Evolutionary conservation across 2,797 vertebrate genomes (phyloP).

Genomic region (Enteromius thamalakanensis): DNA sequence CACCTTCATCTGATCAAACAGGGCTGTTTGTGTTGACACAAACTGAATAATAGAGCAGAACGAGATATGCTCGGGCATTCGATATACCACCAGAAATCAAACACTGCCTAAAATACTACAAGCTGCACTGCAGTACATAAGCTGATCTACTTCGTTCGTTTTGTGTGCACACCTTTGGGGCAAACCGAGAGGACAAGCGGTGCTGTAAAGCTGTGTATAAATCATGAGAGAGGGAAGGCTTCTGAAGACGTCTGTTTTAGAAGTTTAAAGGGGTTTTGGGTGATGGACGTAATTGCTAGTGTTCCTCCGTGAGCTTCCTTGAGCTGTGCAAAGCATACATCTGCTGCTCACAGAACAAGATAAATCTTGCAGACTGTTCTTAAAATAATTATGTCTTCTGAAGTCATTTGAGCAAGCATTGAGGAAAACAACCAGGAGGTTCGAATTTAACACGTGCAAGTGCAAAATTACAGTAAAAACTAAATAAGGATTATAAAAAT

Average conservation of each 20-base stretch:
- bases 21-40: conserved; percentile 40
- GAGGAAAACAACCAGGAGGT: neutral
- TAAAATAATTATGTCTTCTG: conserved; percentile 41
- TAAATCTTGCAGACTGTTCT: conserved; percentile 54
- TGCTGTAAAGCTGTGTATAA: conserved; percentile 41
- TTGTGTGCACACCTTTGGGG: conserved; percentile 28
- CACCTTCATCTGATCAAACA: conserved; percentile 27
- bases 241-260: conserved; percentile 9
- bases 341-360: conserved; percentile 46
- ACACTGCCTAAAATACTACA: conserved; percentile 29
- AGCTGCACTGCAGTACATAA: neutral
- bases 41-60: conserved; percentile 34
- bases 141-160: neutral
- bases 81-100: conserved; percentile 38
- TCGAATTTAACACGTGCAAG: neutral
- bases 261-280: conserved; percentile 21
- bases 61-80: conserved; percentile 23
- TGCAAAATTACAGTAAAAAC: neutral
- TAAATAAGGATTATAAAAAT: conserved; percentile 1
- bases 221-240: conserved; percentile 40
- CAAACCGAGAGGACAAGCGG: conserved; percentile 27
- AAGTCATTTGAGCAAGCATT: neutral
- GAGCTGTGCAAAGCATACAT: conserved; percentile 46
- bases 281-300: conserved; percentile 36
- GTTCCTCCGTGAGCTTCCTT: conserved; percentile 41